phyloP scores from a whole-genome alignment of 2,797 vertebrate species.

The Gastrophryne carolinensis region DNA sequence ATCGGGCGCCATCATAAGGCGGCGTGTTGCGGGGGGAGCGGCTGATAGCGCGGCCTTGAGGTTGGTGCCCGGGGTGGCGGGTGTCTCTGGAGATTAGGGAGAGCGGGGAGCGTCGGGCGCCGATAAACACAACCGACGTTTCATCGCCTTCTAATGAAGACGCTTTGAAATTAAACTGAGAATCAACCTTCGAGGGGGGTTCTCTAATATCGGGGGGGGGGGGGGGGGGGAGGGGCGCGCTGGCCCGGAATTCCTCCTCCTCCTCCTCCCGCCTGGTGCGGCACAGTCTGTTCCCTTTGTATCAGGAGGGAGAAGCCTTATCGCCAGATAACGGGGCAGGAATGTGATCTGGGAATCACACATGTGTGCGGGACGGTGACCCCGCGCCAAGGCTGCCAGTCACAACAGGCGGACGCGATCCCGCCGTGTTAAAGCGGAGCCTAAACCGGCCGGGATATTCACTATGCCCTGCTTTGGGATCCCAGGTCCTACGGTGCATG shows the following conservation, averaged over 20 bases:
- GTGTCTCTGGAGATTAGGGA: slow-evolving; percentile 66
- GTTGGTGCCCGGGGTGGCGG: slow-evolving; percentile 66
- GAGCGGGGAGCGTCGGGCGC: slow-evolving; percentile 55
- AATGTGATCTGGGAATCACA: not conserved
- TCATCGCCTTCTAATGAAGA: slow-evolving; percentile 45
- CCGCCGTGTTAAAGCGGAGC: too few species aligned
- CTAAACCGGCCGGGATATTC: too few species aligned
- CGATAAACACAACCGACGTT: slow-evolving; percentile 63
- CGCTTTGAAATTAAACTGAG: slow-evolving; percentile 30
- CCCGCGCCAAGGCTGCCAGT: not conserved
- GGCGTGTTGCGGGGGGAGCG: slow-evolving; percentile 59
- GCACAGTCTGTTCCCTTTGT: too few species aligned
- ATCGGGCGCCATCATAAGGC: slow-evolving; percentile 58
- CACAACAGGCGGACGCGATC: too few species aligned
- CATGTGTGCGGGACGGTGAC: not conserved
- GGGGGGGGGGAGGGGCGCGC: too few species aligned
- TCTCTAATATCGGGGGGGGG: not conserved
- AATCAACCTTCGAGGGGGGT: not conserved
- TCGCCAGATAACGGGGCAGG: not conserved
- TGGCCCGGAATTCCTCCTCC: not conserved
- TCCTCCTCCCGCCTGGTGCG: too few species aligned
- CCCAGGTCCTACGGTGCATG: too few species aligned
- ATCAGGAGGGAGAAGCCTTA: not conserved
- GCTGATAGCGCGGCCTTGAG: slow-evolving; percentile 72
- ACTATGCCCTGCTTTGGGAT: too few species aligned